phyloP scores from a whole-genome alignment of 2,888 invertebrate genomes.

The Napeogenes inachia region DNA sequence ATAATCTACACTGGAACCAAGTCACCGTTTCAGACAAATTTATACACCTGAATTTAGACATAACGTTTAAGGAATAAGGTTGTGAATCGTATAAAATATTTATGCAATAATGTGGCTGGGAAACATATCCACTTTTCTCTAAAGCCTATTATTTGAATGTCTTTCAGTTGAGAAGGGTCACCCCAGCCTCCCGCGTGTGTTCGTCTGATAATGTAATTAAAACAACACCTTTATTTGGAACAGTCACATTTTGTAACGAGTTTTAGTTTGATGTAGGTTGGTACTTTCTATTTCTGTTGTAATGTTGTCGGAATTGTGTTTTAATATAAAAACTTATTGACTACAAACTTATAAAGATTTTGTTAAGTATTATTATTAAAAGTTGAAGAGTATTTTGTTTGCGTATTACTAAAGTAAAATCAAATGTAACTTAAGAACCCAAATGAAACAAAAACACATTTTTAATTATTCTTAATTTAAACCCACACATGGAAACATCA shows the following conservation, averaged over 20 bases:
- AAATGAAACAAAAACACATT: not conserved
- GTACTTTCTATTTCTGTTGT: constrained; percentile 1
- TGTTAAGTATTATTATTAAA: not conserved
- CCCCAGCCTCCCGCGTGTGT: constrained; percentile 62
- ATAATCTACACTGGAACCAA: constrained; percentile 66
- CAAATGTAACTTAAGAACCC: not conserved
- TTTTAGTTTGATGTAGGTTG: constrained; percentile 47
- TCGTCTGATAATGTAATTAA: constrained; percentile 76
- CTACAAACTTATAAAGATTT: not conserved
- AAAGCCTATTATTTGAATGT: constrained; percentile 76
- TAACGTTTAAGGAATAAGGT: constrained; percentile 28
- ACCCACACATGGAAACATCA: not conserved
- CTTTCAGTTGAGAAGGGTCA: constrained; percentile 75
- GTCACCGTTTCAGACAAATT: constrained; percentile 9
- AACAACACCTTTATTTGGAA: constrained; percentile 74
- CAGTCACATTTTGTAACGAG: constrained; percentile 57
- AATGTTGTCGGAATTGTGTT: not conserved
- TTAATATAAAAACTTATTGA: not conserved
- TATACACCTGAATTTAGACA: constrained; percentile 12
- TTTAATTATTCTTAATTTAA: not conserved
- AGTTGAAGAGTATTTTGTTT: not conserved
- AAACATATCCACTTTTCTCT: constrained; percentile 59
- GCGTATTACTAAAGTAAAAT: not conserved
- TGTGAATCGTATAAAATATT: constrained; percentile 36
- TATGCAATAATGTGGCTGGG: constrained; percentile 4